A percentile compares a stretch with the other conserved stretches of the same genome.
Evolutionary conservation across 2,797 vertebrate species (phyloP).

Genomic region (Sebastes aleutianus): DNA sequence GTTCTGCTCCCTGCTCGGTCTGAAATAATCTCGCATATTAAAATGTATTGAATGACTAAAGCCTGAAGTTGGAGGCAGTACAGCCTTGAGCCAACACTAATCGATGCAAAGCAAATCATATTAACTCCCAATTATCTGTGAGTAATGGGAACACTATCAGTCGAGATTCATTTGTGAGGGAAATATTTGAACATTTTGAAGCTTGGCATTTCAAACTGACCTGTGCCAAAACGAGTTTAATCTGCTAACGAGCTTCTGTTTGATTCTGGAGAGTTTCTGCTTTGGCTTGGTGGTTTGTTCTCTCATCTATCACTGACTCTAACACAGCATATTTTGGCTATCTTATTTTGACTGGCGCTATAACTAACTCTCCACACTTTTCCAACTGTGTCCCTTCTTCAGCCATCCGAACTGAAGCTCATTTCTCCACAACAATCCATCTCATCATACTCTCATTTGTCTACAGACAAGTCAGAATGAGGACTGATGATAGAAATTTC

Average conservation of each 20-base stretch:
- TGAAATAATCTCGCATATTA: not conserved
- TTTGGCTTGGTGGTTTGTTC: not conserved
- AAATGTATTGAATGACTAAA: not conserved
- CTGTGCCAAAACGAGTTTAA: not conserved
- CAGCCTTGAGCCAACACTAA: not conserved
- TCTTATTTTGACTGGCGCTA: not conserved
- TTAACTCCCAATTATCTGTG: not conserved
- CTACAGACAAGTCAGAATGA: not conserved
- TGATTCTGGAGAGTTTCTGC: not conserved
- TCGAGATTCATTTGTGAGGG: not conserved
- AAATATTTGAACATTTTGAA: not conserved
- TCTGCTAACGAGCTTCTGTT: not conserved
- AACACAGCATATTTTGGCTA: not conserved
- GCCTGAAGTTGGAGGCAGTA: not conserved
- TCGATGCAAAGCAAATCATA: not conserved
- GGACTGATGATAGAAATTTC: not conserved
- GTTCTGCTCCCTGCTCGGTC: not conserved
- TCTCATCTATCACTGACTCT: not conserved
- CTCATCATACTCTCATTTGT: conserved; percentile 6
- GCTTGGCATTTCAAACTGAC: not conserved
- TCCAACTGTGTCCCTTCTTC: not conserved
- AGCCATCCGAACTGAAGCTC: not conserved
- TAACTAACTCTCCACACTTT: not conserved
- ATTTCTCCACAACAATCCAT: not conserved
- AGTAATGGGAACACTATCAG: not conserved